Conservation (phyloP, 2,113 vertebrate species). For the Tauraco erythrolophus region DNA sequence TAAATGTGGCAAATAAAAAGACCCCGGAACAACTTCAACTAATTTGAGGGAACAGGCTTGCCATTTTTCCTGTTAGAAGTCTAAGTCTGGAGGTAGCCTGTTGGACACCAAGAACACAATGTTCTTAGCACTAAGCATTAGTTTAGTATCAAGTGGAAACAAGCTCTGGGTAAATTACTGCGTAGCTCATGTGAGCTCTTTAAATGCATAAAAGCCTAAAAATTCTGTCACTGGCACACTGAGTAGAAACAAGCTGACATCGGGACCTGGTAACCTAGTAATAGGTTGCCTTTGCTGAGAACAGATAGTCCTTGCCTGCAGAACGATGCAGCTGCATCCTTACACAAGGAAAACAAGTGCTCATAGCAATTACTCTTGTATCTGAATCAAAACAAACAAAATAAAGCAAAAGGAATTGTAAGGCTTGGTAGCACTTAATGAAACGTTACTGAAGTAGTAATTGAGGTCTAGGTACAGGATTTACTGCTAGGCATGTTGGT, state of each 20-base stretch:
- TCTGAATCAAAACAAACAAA: background rate
- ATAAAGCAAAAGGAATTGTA: background rate
- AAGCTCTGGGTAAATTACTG: background rate
- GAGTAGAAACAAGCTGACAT: background rate
- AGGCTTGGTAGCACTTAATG: background rate
- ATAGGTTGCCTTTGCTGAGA: background rate
- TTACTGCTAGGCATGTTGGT: background rate
- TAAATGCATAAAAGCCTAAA: rapidly evolving
- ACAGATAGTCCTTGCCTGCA: background rate
- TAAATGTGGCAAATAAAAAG: conserved; percentile 35
- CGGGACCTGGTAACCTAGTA: background rate
- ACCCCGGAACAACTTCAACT: background rate
- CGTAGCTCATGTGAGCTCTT: background rate
- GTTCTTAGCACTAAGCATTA: background rate
- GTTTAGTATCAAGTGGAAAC: background rate
- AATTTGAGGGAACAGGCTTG: background rate
- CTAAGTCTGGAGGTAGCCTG: background rate
- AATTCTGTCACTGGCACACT: background rate
- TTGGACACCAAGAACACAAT: background rate
- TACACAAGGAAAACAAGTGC: background rate
- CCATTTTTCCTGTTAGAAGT: background rate
- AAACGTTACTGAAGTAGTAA: background rate
- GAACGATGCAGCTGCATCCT: background rate
- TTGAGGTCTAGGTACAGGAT: background rate
- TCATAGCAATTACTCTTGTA: background rate